Evolutionary conservation across 2,888 invertebrate species (phyloP).

Genomic region (Brachyopa scutellaris): DNA sequence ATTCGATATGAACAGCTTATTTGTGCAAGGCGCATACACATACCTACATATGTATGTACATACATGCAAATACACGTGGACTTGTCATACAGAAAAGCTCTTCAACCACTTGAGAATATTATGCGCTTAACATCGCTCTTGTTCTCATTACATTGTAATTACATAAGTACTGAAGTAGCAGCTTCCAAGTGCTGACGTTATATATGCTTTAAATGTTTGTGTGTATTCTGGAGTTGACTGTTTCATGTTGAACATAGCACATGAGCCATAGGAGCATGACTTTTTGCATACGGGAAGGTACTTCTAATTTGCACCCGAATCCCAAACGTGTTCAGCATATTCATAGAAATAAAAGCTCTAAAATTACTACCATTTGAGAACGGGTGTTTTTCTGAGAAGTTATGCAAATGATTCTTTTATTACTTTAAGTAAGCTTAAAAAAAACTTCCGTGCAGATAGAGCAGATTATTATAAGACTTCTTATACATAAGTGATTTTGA

Average conservation of each 20-base stretch:
- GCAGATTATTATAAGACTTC: too few species aligned
- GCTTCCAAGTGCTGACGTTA: slow-evolving; percentile 48
- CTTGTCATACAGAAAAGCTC: slow-evolving; percentile 65
- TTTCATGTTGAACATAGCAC: neutral
- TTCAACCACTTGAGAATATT: slow-evolving; percentile 71
- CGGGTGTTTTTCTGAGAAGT: slow-evolving; percentile 9
- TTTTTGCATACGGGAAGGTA: slow-evolving; percentile 47
- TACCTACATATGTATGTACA: neutral
- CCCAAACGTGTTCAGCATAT: slow-evolving; percentile 23
- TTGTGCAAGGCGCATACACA: slow-evolving; percentile 11
- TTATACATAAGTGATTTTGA: too few species aligned
- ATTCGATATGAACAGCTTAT: slow-evolving; percentile 17
- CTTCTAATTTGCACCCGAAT: slow-evolving; percentile 47
- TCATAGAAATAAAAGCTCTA: slow-evolving; percentile 44
- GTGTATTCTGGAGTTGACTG: slow-evolving; percentile 1
- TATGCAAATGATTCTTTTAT: slow-evolving; percentile 57
- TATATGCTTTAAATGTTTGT: slow-evolving; percentile 5
- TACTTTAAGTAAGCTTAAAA: too few species aligned
- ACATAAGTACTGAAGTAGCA: slow-evolving; percentile 67
- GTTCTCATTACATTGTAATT: slow-evolving; percentile 73
- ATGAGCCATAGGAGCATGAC: slow-evolving; percentile 1
- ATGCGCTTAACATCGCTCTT: slow-evolving; percentile 72
- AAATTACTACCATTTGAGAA: slow-evolving; percentile 38
- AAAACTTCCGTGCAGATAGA: too few species aligned
- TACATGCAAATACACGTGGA: slow-evolving; percentile 4